These are phyloP conservation scores for Phrynocephalus guinanensis DNA, from an alignment of 2,797 vertebrate genomes.

Conservation along the genomic window DNA sequence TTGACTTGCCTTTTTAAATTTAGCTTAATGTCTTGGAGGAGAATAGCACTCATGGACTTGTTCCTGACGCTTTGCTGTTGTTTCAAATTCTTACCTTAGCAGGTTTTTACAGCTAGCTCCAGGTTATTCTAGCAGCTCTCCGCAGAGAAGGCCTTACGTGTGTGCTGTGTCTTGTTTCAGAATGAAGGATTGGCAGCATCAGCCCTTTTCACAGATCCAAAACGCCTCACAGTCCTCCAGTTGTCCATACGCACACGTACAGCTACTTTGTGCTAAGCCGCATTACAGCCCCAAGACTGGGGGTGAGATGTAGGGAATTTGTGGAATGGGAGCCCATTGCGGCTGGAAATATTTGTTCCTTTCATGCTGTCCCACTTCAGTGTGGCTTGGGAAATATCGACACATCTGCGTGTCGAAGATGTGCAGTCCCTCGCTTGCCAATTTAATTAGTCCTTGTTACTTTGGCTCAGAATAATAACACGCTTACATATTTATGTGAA, in stretches of 20 bases:
- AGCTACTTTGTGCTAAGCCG: not conserved
- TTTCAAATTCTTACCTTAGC: not conserved
- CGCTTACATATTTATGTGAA: conserved; percentile 66
- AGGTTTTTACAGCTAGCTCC: not conserved
- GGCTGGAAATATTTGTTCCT: not conserved
- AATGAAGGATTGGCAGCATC: conserved; percentile 14
- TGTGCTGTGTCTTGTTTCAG: not conserved
- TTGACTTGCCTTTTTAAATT: not conserved
- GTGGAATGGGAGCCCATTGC: not conserved
- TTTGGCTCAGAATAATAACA: conserved; percentile 24
- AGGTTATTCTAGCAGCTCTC: not conserved
- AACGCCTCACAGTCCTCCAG: not conserved
- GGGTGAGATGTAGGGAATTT: not conserved
- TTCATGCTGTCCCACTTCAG: not conserved
- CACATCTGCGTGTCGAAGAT: not conserved
- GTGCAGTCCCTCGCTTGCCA: not conserved
- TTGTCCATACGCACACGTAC: not conserved
- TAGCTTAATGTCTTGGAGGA: not conserved
- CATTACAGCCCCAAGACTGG: not conserved
- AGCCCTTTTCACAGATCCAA: not conserved
- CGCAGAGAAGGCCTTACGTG: not conserved
- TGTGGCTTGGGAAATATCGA: conserved; percentile 2
- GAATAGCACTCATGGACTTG: not conserved
- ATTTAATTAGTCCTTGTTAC: conserved; percentile 4
- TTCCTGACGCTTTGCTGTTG: not conserved